These are phyloP conservation scores for Lagopus muta DNA, from an alignment of 2,113 vertebrate genomes.

Conservation along the genomic window DNA sequence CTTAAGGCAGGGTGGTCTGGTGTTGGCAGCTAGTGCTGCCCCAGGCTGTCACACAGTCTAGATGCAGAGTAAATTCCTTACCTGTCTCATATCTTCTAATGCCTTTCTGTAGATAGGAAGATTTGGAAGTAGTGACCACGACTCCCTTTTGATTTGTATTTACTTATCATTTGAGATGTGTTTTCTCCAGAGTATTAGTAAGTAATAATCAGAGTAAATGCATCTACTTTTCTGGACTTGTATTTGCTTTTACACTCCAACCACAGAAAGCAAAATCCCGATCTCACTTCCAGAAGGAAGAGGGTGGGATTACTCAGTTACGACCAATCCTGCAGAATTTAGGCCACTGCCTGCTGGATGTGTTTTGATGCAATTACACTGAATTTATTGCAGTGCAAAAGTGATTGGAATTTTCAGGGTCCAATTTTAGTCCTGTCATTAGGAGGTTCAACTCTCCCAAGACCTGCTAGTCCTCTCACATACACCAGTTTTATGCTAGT, in stretches of 20 bases:
- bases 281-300: background rate
- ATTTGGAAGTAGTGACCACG: background rate
- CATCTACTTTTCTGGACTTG: fast-evolving
- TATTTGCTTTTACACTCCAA: background rate
- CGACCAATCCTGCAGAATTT: background rate
- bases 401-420: constrained; percentile 5
- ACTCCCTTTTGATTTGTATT: background rate
- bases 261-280: background rate
- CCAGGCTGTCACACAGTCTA: background rate
- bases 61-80: background rate
- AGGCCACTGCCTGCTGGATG: constrained; percentile 24
- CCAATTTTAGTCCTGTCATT: constrained; percentile 48
- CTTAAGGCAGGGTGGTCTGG: background rate
- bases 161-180: background rate
- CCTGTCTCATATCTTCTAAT: background rate
- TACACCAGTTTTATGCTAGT: constrained; percentile 41
- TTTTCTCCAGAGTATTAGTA: background rate
- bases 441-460: constrained; percentile 41
- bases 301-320: background rate
- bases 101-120: background rate
- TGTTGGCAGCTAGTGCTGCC: background rate
- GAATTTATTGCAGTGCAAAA: constrained; percentile 10
- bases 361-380: constrained; percentile 2
- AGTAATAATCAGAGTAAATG: background rate
- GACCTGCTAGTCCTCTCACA: constrained; percentile 36